Base-by-base conservation (phyloP, 2,113 vertebrate genomes). In the Tragulus kanchil region DNA sequence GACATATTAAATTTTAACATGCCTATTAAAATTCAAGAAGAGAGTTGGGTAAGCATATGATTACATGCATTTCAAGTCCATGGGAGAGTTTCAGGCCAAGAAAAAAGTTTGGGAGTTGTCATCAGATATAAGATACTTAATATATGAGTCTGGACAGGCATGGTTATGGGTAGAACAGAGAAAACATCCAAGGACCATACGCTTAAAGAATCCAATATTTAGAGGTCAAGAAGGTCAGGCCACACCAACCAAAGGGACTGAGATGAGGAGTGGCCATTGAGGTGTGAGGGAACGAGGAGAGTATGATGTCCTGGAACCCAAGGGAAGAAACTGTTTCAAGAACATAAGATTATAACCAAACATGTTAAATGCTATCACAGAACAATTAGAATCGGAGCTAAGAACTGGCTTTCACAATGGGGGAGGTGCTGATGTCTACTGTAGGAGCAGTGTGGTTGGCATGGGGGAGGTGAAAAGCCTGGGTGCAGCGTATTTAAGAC, bases 1-100 rank as follows among this genome's bases (percentile, higher is more conserved):
- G 17, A 77, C 45, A 67, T 23, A 52, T 52, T 77, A 85, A 93
- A 77, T 77, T 92, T 93, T 50, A 12, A 62, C 21, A 83, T 42
- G 31, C 17, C 82, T 94, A 65, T 91, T 96, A 62, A 94, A 93
- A 90, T 73, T 58, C 86, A 89, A 95, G 82, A 26, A 56, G 45
- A 75, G 5, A 59, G 26, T 54, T 92, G 26, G 61, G 52, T 59
- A 96, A 95, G 84, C n/a, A 87, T 13, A 59, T 58, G 23, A 50
- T 75, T 69, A 48, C 50, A 25, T 23, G 45, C 3, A 88, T 71
- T 54, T 85, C 64, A 75, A 78, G 42, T 52, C 65, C 79, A 50
- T 42, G 7, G 16, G 28, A 85, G 45, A 61, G 6, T 89, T 92
- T 73, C 26, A 90, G 42, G 50, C 6, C 61, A 83, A 88, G 15